These are phyloP conservation scores for Esperia sulphurella DNA, from an alignment of 2,888 invertebrate species.

Conservation along the genomic window DNA sequence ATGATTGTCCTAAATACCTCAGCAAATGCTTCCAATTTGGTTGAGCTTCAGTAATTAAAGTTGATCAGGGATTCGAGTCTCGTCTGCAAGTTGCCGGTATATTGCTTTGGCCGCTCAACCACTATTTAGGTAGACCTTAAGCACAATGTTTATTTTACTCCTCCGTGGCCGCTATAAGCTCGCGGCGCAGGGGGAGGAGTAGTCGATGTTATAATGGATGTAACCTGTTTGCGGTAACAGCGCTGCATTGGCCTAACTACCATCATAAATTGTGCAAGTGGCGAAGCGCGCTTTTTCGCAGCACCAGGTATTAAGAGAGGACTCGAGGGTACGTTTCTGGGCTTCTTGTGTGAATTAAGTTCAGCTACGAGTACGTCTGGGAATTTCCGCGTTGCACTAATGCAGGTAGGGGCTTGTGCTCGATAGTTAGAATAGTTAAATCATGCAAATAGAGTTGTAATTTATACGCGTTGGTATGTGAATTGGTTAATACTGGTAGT, in stretches of 20 bases:
- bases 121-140: not conserved
- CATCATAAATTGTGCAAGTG: conserved; percentile 58
- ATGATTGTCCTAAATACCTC: conserved; percentile 58
- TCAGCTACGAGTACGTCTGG: conserved; percentile 22
- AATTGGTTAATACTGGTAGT: no score
- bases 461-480: not conserved
- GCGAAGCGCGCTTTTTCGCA: conserved; percentile 53
- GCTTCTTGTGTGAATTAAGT: conserved; percentile 57
- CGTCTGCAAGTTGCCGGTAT: conserved; percentile 45
- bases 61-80: conserved; percentile 53
- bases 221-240: conserved; percentile 43
- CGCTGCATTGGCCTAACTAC: conserved; percentile 55
- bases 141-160: not conserved
- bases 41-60: conserved; percentile 53
- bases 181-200: conserved; percentile 19
- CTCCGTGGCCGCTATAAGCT: conserved; percentile 15
- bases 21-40: conserved; percentile 52
- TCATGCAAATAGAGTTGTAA: not conserved
- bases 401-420: conserved; percentile 19
- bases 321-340: conserved; percentile 46
- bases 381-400: conserved; percentile 35
- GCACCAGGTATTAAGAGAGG: conserved; percentile 50
- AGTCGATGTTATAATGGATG: conserved; percentile 23
- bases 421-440: conserved; percentile 11
- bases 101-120: conserved; percentile 11